These are phyloP conservation scores for Gobio occitaniae DNA, from an alignment of 2,797 vertebrate species.

Conservation along the genomic window DNA sequence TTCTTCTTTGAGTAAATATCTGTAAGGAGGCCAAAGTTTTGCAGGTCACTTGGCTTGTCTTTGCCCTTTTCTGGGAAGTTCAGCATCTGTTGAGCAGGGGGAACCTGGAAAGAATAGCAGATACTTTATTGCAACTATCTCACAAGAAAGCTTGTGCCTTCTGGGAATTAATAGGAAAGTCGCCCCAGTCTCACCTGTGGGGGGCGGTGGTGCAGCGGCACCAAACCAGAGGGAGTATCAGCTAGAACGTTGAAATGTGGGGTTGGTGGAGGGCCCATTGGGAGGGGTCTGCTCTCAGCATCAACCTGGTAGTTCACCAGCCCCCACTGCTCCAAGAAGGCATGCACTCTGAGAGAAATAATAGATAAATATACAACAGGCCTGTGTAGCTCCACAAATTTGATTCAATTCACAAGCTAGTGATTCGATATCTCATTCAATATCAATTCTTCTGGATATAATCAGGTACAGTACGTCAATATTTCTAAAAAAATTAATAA, in stretches of 20 bases:
- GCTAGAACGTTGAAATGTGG: constrained; percentile 96
- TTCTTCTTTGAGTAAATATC: constrained; percentile 95
- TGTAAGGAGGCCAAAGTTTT: constrained; percentile 93
- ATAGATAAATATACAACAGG: background rate
- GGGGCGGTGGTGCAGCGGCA: constrained; percentile 92
- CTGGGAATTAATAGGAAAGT: background rate
- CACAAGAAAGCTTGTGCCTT: constrained; percentile 1
- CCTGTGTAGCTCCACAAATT: background rate
- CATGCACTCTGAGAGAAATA: constrained; percentile 83
- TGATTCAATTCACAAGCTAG: background rate
- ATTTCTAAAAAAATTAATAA: background rate
- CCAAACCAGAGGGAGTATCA: constrained; percentile 93
- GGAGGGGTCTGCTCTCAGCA: constrained; percentile 91
- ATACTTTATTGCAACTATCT: background rate
- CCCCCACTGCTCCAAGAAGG: constrained; percentile 98
- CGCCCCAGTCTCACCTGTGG: constrained; percentile 81
- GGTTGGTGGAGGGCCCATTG: constrained; percentile 96
- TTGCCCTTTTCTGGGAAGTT: constrained; percentile 93
- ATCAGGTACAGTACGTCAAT: background rate
- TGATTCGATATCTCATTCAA: background rate
- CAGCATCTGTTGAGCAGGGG: constrained; percentile 91
- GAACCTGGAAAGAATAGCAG: constrained; percentile 77
- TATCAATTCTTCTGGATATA: background rate
- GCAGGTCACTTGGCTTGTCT: constrained; percentile 92
- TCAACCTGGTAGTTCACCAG: constrained; percentile 98